These are phyloP conservation scores for Phymatocera aterrima DNA, from an alignment of 2,888 invertebrate genomes.

Conservation along the genomic window DNA sequence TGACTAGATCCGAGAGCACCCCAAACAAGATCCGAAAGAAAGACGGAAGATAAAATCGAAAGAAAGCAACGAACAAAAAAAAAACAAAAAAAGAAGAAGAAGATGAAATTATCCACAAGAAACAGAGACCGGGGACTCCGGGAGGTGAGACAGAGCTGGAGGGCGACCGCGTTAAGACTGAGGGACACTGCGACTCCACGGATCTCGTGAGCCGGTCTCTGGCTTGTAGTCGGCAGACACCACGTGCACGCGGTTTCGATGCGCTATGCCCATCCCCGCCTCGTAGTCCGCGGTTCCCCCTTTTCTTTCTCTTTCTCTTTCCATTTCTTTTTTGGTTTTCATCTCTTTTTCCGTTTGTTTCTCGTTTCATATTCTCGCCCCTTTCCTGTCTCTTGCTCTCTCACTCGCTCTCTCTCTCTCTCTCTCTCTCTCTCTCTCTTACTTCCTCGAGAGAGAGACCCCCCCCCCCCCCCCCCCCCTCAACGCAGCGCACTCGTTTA, in stretches of 20 bases:
- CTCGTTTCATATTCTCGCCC: neutral
- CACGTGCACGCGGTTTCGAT: conserved; percentile 54
- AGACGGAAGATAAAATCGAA: too few species aligned
- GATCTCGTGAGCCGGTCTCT: conserved; percentile 43
- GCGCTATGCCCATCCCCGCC: conserved; percentile 35
- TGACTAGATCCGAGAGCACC: too few species aligned
- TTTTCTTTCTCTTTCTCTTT: neutral
- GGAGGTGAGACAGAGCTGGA: conserved; percentile 38
- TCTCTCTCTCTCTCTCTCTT: neutral
- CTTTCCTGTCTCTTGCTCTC: neutral
- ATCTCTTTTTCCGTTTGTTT: neutral
- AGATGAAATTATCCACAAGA: neutral
- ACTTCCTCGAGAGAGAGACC: neutral
- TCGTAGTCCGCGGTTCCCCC: neutral
- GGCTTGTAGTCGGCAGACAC: conserved; percentile 51
- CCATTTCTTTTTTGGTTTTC: neutral
- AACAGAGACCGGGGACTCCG: neutral
- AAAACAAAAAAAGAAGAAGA: neutral
- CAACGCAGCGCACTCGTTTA: neutral
- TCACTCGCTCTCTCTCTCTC: neutral
- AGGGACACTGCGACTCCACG: conserved; percentile 41
- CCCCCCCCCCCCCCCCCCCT: neutral
- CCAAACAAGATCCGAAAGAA: too few species aligned
- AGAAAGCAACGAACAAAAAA: too few species aligned
- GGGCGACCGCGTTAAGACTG: conserved; percentile 44